A percentile compares a stretch with the other conserved stretches of the same genome.
phyloP scores from a whole-genome alignment of 1,140 invertebrate species.

The Centruroides sculpturatus region DNA sequence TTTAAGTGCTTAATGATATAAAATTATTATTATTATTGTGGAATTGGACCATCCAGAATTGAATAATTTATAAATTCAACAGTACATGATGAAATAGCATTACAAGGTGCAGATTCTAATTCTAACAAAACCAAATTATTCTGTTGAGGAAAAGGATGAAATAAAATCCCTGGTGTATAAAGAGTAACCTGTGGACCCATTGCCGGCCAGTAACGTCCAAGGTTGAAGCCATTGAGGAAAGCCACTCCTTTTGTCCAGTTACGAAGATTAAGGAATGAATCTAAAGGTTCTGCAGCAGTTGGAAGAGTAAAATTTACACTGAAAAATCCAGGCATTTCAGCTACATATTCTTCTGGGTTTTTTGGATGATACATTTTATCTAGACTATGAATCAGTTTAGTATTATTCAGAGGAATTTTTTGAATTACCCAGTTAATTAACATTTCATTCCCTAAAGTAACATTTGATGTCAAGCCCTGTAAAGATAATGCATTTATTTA shows the following conservation, averaged over 20 bases:
- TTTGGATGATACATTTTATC: neutral
- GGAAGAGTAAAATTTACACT: conserved; percentile 31
- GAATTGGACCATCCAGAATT: conserved; percentile 3
- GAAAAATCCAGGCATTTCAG: conserved; percentile 23
- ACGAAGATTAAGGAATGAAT: conserved; percentile 9
- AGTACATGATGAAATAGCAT: neutral
- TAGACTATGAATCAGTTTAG: neutral
- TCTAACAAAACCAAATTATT: conserved; percentile 28
- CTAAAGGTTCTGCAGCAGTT: conserved; percentile 5
- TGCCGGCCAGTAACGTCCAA: conserved; percentile 40
- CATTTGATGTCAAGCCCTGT: conserved; percentile 33
- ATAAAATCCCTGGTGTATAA: conserved; percentile 36
- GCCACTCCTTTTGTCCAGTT: conserved; percentile 27
- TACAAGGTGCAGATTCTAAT: conserved; percentile 24
- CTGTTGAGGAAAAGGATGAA: conserved; percentile 23
- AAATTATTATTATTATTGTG: no score
- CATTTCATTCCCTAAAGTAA: conserved; percentile 27
- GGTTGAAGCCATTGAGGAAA: conserved; percentile 47
- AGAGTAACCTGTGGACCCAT: conserved; percentile 41
- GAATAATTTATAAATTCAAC: conserved; percentile 20
- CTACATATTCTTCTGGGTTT: neutral
- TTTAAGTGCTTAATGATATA: no score
- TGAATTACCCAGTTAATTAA: conserved; percentile 28
- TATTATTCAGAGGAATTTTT: conserved; percentile 18
- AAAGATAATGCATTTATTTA: neutral